Base-by-base conservation (phyloP, 2,888 invertebrate species). In the Scelioninae gen. 1 region DNA sequence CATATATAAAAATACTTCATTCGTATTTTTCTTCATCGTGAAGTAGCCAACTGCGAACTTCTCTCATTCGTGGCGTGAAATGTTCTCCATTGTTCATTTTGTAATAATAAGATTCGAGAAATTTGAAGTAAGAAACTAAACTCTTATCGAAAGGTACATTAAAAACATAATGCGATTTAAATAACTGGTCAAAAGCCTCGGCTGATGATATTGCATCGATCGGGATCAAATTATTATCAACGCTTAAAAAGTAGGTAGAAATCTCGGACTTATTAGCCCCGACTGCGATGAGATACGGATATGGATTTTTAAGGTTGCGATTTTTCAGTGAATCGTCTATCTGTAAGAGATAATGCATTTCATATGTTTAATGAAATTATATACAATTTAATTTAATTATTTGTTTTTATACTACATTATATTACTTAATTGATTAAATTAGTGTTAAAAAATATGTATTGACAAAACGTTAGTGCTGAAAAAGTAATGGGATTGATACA, bases 81-180 rank as follows among this genome's bases (percentile, higher is more conserved):
- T 38, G 47, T 11, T 74, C 43, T 10, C 60, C 55, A 2, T n/a
- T 31, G 15, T 72, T 51, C 55, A 84, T 75, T 51, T 75, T 66
- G 58, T 82, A 84, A 69, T 78, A 84, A 29, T 71, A 84, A 11
- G 71, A 53, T 47, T 84, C 66, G 11, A 84, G n/a, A 16, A 84
- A 84, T 32, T 38, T 65, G 58, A 51, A 84, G 43, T 79, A 84
- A 9, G 51, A 16, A 9, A 15, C 49, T 38, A 84, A 58, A 31
- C 56, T 79, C 8, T 66, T 53, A 23, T 84, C 82, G 38, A 72
- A 84, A 32, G 68, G 51, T 16, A 60, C 47, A 51, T 80, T 23
- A 31, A 84, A 65, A 16, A 84, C 84, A 32, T 72, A 84, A 55
- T 84, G 82, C 13, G 45, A 58, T n/a, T 82, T 84, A 60, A 82